Base-by-base conservation (phyloP, 2,888 invertebrate species). In the Lasioglossum calceatum region DNA sequence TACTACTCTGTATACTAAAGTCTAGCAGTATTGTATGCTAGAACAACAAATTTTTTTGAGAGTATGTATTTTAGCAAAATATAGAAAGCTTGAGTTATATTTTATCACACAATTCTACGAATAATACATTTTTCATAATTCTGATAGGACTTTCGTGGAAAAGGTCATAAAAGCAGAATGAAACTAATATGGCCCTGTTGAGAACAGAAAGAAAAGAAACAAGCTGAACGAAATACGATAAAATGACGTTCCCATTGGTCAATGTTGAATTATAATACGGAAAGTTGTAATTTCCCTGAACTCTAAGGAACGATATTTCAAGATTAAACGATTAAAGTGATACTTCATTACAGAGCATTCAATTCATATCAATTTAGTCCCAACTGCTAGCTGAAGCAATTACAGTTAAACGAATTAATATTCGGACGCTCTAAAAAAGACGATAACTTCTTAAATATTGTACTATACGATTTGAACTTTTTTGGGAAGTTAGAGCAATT, bases 291-390 rank as follows among this genome's bases (percentile, higher is more conserved):
- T 78, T 82, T 82, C 44, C 54, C 36, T 74, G 78, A 82, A 73
- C 77, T 73, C 54, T 61, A 78, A 67, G 73, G 67, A 73, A 64
- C 82, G 42, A 82, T 78, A 78, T 73, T 82, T 82, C 64, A 82
- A 64, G 79, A 83, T 79, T 79, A 83, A 76, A 44, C 75, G 83
- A 79, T 83, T 79, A 83, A 67, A 50, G 58, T 74, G 61, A 79
- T 83, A 79, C 70, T 76, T 83, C 75, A 75, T 61, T 79, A 58
- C 71, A 47, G 36, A 36, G 39, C 32, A 67, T 74, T 64, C 32
- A 82, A 74, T 82, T 82, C 8, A 73, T 82, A 78, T 73, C 77
- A 82, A 78, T 82, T 82, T 78, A 47, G 54, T 54, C 67, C 7
- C 19, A 36, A 36, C 36, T 54, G 71, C 32, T 72, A n/a, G 36